Conservation (phyloP, 2,113 vertebrate genomes). For the Alexandromys fortis region DNA sequence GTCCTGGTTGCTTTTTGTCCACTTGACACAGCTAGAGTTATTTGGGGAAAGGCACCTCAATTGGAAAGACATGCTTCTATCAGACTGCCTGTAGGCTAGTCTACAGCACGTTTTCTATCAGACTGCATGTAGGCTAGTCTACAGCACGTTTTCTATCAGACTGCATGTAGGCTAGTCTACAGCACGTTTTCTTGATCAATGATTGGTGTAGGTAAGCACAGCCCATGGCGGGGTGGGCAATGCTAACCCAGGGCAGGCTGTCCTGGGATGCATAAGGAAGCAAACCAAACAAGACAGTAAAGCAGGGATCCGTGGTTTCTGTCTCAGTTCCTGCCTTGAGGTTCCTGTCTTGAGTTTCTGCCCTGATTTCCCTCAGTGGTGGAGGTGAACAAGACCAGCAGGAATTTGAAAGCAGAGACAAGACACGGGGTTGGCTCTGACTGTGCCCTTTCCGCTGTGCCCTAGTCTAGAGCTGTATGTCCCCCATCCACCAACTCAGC, state of each 20-base stretch:
- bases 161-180: background rate
- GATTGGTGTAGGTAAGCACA: background rate
- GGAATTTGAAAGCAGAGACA: rapidly evolving
- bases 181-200: background rate
- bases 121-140: no score
- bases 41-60: background rate
- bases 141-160: background rate
- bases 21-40: background rate
- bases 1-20: background rate
- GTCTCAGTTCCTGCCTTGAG: background rate
- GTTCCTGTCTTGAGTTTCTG: background rate
- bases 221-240: background rate
- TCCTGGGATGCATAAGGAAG: background rate
- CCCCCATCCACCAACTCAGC: background rate
- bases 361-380: background rate
- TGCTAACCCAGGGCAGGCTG: background rate
- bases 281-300: background rate
- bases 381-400: no score
- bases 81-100: background rate
- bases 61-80: background rate
- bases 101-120: no score
- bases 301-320: background rate
- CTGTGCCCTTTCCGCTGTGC: background rate
- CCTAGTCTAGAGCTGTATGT: rapidly evolving
- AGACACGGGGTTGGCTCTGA: background rate